Base-by-base conservation (phyloP, 2,797 vertebrate genomes). In the Tauraco hartlaubi region DNA sequence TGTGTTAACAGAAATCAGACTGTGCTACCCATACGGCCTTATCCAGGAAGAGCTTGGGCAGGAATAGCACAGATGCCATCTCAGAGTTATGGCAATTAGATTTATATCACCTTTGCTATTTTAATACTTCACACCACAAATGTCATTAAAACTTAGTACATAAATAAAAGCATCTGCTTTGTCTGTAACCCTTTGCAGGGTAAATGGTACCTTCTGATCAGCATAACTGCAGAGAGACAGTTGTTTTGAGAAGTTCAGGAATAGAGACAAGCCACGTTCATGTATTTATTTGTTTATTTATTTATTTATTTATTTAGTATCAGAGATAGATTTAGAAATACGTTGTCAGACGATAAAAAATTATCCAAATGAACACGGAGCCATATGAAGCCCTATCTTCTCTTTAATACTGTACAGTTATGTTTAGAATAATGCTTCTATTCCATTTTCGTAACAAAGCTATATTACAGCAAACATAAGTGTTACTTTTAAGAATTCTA, bases 371-470 rank as follows among this genome's bases (percentile, higher is more conserved):
- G 26, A 81, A 83, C 44, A 49, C 20, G 20, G 54, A 92, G 72
- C 43, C 63, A 66, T 14, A 63, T 13, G 26, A 84, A 85, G 62
- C 28, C 25, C 43, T 84, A 9, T 49, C 26, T 67, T 82, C 31
- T 92, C 22, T 46, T 69, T 55, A 59, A 63, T 37, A 41, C 62
- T 75, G 74, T 85, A 87, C 77, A 95, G 61, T 44, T 77, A 51
- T 26, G 9, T 76, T 85, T 76, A 72, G 63, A 79, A 67, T 26
- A 90, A 80, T 61, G 64, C 25, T 88, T 79, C 52, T 82, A 77
- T 91, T 94, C 82, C 91, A 67, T 92, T 87, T 90, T 82, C 43
- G 49, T 51, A 85, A 79, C 48, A 83, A 90, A 95, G 80, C 68
- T 78, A 89, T 88, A 54, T 90, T 92, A 94, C 89, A 95, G 85